Evolutionary conservation across 2,888 invertebrate species (phyloP).

Genomic region (Melanophora roralis): DNA sequence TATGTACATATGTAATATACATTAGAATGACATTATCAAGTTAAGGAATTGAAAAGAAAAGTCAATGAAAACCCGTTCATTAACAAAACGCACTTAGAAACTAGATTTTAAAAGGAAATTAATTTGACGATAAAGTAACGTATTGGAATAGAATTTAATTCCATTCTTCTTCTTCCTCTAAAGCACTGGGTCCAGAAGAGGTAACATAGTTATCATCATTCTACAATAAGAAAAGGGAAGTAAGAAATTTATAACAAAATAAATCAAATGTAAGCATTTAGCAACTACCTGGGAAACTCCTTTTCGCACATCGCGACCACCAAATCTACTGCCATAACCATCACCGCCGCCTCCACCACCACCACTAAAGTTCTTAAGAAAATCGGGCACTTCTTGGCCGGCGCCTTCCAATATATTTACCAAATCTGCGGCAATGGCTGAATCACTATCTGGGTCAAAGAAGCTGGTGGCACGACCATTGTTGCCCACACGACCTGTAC

Average conservation of each 20-base stretch:
- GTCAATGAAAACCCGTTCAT: slow-evolving; percentile 47
- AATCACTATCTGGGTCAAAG: slow-evolving; percentile 83
- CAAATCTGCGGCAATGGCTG: slow-evolving; percentile 81
- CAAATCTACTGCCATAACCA: slow-evolving; percentile 79
- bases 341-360: slow-evolving; percentile 71
- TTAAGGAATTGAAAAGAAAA: background rate
- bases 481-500: slow-evolving; percentile 96
- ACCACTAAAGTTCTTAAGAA: slow-evolving; percentile 80
- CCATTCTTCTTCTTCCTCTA: slow-evolving; percentile 69
- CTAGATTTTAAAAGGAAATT: slow-evolving; percentile 17
- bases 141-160: slow-evolving; percentile 27
- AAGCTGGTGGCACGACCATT: slow-evolving; percentile 92
- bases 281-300: slow-evolving; percentile 63
- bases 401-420: slow-evolving; percentile 87
- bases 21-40: too few relatives aligned
- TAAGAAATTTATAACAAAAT: background rate
- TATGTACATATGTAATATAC: background rate
- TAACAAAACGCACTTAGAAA: slow-evolving; percentile 13
- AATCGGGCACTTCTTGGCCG: slow-evolving; percentile 87
- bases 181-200: slow-evolving; percentile 58
- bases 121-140: background rate
- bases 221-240: slow-evolving; percentile 44
- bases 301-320: slow-evolving; percentile 82
- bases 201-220: slow-evolving; percentile 59
- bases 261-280: background rate